Evolutionary conservation across 92 coral and sea anemone species (phyloP).

Genomic region (Epizoanthus rinbou): DNA sequence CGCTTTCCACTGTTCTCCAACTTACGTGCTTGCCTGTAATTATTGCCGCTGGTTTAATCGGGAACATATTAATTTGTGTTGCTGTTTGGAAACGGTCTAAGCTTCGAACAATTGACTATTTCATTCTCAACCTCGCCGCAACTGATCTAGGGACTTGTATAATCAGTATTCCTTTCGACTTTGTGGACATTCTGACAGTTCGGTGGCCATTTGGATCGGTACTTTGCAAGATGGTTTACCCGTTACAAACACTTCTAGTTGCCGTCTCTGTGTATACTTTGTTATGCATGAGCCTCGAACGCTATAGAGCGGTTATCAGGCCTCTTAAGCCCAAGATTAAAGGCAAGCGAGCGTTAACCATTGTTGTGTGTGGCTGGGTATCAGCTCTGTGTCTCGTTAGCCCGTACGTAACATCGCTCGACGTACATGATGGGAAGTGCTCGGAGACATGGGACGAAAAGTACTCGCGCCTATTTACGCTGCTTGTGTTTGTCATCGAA

Average conservation of each 20-base stretch:
- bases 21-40: slow-evolving; percentile 77
- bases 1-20: slow-evolving; percentile 49
- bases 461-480: slow-evolving; percentile 72
- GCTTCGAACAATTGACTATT: slow-evolving; percentile 78
- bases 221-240: slow-evolving; percentile 68
- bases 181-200: slow-evolving; percentile 59
- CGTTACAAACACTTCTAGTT: slow-evolving; percentile 56
- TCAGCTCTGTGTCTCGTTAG: slow-evolving; percentile 64
- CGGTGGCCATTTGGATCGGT: slow-evolving; percentile 74
- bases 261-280: slow-evolving; percentile 83
- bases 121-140: slow-evolving; percentile 73
- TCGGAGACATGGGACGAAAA: slow-evolving; percentile 49
- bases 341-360: slow-evolving; percentile 53
- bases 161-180: slow-evolving; percentile 80
- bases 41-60: slow-evolving; percentile 73
- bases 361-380: slow-evolving; percentile 61
- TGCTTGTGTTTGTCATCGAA: slow-evolving; percentile 64
- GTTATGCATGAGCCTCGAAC: slow-evolving; percentile 84
- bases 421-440: slow-evolving; percentile 34
- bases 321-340: slow-evolving; percentile 77
- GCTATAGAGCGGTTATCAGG: slow-evolving; percentile 73
- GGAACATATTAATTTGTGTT: slow-evolving; percentile 70
- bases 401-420: slow-evolving; percentile 70
- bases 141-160: slow-evolving; percentile 53
- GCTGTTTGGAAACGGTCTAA: slow-evolving; percentile 74